Evolutionary conservation across 2,113 vertebrate genomes (phyloP), one percentile per base, ranked within the genome.

Genomic region (Ciconia stormi): DNA sequence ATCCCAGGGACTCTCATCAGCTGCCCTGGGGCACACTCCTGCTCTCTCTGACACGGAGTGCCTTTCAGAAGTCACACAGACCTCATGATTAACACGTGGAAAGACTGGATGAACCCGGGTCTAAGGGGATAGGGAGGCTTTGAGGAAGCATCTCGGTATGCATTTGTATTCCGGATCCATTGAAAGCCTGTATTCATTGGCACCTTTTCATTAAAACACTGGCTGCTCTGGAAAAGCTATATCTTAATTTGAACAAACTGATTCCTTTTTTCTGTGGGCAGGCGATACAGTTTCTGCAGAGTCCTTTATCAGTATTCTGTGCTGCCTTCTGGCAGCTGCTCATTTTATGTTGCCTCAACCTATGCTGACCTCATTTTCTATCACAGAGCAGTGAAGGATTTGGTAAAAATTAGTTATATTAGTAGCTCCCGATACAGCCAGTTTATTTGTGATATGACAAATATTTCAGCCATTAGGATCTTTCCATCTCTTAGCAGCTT

Each of bases 381-480:
- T 95, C 98, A 96, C 97, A 98, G 98, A 98, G 98, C 98, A 97
- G 98, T 95, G 96, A 97, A 99, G 94, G 98, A 98, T 98, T 99
- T 99, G 98, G 98, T 98, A 99, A 98, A 98, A 99, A 99, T 99
- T 99, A 99, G 99, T 98, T 99, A 97, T 98, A 99, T 99, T 99
- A 99, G 98, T 96, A 97, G 97, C 98, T 99, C 98, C 98, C 92
- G 98, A 98, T 95, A 97, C 97, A 96, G 98, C 98, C 98, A 97
- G 98, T 98, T 99, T 99, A 98, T 98, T 99, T 99, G 99, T 99
- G 99, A 99, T 99, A 99, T 98, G 98, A 99, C 99, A 99, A 99
- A 99, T 98, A 99, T 99, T 99, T 99, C 98, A 99, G 99, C 99
- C 99, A 99, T 99, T 99, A 99, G 98, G 98, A 98, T 98, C 98